phyloP scores from a whole-genome alignment of 1,140 invertebrate genomes.

The Cydia splendana region DNA sequence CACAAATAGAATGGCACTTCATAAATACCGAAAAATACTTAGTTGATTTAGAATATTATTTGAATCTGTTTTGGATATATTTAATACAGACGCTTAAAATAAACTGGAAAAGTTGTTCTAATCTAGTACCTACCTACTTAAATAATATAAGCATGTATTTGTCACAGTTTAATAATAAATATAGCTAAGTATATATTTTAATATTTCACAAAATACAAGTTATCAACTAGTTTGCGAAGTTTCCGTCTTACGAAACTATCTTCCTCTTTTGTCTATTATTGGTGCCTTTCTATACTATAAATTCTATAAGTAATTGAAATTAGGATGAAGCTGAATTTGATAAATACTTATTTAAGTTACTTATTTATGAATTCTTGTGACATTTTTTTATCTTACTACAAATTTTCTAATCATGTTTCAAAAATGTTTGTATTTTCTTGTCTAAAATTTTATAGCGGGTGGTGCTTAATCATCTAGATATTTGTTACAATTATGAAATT shows the following conservation, averaged over 20 bases:
- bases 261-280: background rate
- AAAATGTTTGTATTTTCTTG: conserved; percentile 47
- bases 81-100: too few relatives aligned
- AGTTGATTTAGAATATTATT: background rate
- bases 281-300: background rate
- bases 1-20: background rate
- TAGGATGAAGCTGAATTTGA: conserved; percentile 11
- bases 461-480: conserved; percentile 67
- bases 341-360: background rate
- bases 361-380: conserved; percentile 34
- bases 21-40: background rate
- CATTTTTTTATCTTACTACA: conserved; percentile 52
- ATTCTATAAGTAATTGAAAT: background rate
- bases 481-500: conserved; percentile 48
- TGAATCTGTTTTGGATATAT: background rate
- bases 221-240: background rate
- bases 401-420: conserved; percentile 2
- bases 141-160: conserved; percentile 31
- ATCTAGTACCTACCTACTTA: conserved; percentile 30
- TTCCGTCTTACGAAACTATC: background rate
- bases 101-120: background rate
- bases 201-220: background rate
- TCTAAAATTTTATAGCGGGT: conserved; percentile 62
- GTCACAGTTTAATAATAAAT: conserved; percentile 9
- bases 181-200: background rate